A percentile compares a stretch with the other conserved stretches of the same genome.
phyloP scores from a whole-genome alignment of 2,113 vertebrate genomes.

The Phycodurus eques region DNA sequence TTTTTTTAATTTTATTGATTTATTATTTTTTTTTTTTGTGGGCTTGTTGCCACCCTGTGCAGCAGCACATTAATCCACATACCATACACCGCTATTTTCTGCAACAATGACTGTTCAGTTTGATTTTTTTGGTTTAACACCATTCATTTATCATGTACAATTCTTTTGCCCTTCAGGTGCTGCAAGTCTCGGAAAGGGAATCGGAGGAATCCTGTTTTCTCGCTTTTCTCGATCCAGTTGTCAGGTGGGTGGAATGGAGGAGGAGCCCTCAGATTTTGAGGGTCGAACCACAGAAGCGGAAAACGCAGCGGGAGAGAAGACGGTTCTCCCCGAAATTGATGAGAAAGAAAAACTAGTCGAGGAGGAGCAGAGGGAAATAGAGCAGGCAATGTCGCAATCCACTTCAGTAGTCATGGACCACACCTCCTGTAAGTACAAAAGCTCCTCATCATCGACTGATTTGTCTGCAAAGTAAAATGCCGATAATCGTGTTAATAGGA shows the following conservation, averaged over 20 bases:
- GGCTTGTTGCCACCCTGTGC: background rate
- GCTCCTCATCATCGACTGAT: too few relatives aligned
- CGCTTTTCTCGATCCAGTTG: slow-evolving; percentile 86
- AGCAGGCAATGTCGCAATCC: slow-evolving; percentile 73
- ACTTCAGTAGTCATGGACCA: slow-evolving; percentile 80
- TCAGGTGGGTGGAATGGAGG: slow-evolving; percentile 70
- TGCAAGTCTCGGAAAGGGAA: slow-evolving; percentile 92
- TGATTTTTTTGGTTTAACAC: background rate
- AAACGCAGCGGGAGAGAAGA: slow-evolving; percentile 29
- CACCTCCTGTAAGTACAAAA: slow-evolving; percentile 75
- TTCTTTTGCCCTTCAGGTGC: slow-evolving; percentile 74
- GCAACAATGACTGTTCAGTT: background rate
- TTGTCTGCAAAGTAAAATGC: too few relatives aligned
- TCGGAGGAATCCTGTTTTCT: slow-evolving; percentile 92
- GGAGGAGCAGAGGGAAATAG: slow-evolving; percentile 51
- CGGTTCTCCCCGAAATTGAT: slow-evolving; percentile 27
- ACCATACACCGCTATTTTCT: too few relatives aligned
- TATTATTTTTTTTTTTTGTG: too few relatives aligned
- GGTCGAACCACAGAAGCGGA: slow-evolving; percentile 66
- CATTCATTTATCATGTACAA: background rate
- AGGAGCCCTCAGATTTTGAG: slow-evolving; percentile 63
- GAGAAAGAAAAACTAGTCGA: slow-evolving; percentile 73
- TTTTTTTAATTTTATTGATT: too few relatives aligned
- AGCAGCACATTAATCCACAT: too few relatives aligned
- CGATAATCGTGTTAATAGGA: too few relatives aligned